These are phyloP conservation scores for Chiridota heheva DNA, from an alignment of 35 echinoderm and acorn worm genomes.

Conservation along the genomic window DNA sequence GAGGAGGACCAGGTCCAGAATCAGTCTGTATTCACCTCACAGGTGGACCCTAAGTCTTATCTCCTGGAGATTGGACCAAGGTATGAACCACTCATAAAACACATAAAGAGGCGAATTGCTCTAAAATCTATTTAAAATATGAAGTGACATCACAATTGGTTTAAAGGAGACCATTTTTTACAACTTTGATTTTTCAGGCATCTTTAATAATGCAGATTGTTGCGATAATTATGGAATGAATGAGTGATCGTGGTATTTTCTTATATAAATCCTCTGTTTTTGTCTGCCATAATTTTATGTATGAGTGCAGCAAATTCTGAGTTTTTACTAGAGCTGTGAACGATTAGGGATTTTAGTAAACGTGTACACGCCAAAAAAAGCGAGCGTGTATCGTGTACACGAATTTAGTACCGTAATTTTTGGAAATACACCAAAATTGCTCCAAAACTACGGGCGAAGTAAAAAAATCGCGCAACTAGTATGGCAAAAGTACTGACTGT, in stretches of 20 bases:
- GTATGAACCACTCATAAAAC: constrained; percentile 29
- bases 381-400: too few species aligned
- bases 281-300: background rate
- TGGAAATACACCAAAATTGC: too few species aligned
- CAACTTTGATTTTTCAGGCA: background rate
- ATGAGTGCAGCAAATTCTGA: too few species aligned
- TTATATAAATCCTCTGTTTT: background rate
- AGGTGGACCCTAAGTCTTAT: constrained; percentile 1
- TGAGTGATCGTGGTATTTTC: too few species aligned
- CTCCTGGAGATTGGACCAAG: constrained; percentile 90
- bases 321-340: too few species aligned
- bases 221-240: background rate
- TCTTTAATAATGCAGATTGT: background rate
- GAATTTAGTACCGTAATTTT: too few species aligned
- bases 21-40: constrained; percentile 30
- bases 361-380: too few species aligned
- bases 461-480: too few species aligned
- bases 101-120: background rate
- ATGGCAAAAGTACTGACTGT: too few species aligned
- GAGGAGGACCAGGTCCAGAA: constrained; percentile 41
- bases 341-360: too few species aligned
- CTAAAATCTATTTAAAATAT: background rate
- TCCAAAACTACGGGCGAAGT: too few species aligned
- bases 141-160: background rate
- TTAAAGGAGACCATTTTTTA: background rate